A percentile compares a stretch with the other conserved stretches of the same genome.
phyloP scores from a whole-genome alignment of 2,797 vertebrate genomes.

The Pitangus sulphuratus region DNA sequence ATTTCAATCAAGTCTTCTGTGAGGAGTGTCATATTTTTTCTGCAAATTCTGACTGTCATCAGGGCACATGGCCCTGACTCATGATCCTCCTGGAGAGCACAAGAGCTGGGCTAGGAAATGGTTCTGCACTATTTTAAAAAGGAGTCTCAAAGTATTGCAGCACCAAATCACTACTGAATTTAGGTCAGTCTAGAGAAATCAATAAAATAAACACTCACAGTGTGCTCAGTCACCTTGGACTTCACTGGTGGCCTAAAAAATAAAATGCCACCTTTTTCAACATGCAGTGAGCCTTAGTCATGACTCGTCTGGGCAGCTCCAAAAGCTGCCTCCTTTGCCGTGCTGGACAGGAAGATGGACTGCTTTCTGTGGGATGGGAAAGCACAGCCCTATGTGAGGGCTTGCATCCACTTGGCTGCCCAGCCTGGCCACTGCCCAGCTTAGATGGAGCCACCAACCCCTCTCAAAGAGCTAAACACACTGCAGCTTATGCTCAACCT shows the following conservation, averaged over 20 bases:
- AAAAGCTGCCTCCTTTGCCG: not conserved
- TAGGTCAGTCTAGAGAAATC: not conserved
- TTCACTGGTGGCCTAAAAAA: not conserved
- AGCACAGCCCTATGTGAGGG: not conserved
- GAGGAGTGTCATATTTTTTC: not conserved
- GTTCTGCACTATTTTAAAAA: not conserved
- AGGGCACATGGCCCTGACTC: not conserved
- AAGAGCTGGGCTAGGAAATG: not conserved
- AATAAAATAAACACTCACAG: not conserved
- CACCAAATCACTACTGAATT: not conserved
- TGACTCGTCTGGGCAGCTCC: not conserved
- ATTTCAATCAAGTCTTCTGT: not conserved
- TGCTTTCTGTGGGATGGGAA: not conserved
- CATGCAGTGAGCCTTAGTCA: not conserved
- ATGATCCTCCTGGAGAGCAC: rapidly evolving
- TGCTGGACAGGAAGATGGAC: not conserved
- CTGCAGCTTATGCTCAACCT: not conserved
- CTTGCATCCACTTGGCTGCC: not conserved
- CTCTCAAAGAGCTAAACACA: not conserved
- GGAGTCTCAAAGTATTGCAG: not conserved
- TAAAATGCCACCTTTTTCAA: not conserved
- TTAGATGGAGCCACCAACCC: not conserved
- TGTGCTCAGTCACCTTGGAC: not conserved
- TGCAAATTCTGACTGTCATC: not conserved
- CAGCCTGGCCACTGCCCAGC: not conserved